Evolutionary conservation across 2,113 vertebrate genomes (phyloP), one percentile per base, ranked within the genome.

Genomic region (Cepphus grylle): DNA sequence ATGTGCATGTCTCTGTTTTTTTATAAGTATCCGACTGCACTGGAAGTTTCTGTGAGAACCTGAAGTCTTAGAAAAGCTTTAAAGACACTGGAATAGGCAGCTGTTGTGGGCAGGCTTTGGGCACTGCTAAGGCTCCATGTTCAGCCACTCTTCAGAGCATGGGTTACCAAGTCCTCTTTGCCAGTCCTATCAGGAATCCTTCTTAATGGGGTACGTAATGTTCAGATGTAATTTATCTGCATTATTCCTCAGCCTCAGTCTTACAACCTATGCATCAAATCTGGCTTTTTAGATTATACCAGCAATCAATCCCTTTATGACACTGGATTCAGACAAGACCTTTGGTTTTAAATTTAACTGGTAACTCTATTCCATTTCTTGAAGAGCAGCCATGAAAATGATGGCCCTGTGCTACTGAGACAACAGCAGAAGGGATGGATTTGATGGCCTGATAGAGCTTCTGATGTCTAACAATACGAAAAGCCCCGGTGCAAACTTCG

Each of bases 1-100:
- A 65, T 11, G 27, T 13, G 6, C 0, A 0, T 7, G 9, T 27
- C 42, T 50, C 59, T 69, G 65, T 17, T 2, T 0, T 0, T n/a
- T 85, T 77, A 74, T 72, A 38, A 86, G 40, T n/a, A 71, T 58
- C 52, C 1, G 2, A 80, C 5, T n/a, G 26, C 12, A 27, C 17
- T 82, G 42, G 15, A 80, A 45, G 42, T 79, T 90, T 50, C 38
- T 45, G 12, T 47, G 14, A 74, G 15, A 71, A 43, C 36, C 69
- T 86, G 13, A 76, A 52, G 25, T 63, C 38, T 81, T 34, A 74
- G 29, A 53, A 25, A 92, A 74, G 21, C 19, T 72, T 81, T 65
- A 30, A 89, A 42, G 32, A 40, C 18, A 50, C 23, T 29, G 40
- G 21, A 52, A 74, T 18, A 61, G 69, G 25, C 23, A 53, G 43